phyloP scores from a whole-genome alignment of 2,113 vertebrate genomes.

The Tinamus guttatus region DNA sequence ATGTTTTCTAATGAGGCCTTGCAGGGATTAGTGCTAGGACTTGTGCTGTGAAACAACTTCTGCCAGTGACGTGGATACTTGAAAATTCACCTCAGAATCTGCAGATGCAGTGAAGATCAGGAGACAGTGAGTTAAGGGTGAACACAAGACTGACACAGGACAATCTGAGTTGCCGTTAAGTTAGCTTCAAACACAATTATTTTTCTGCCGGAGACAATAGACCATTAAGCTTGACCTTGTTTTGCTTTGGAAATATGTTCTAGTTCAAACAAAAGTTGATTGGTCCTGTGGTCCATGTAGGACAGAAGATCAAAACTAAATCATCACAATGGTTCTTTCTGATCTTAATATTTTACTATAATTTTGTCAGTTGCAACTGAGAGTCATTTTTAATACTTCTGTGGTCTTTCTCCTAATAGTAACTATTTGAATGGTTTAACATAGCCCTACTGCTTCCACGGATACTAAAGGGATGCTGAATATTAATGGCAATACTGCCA shows the following conservation, averaged over 20 bases:
- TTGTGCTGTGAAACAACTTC: not conserved
- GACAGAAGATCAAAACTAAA: constrained; percentile 67
- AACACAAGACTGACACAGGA: not conserved
- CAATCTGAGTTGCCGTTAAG: not conserved
- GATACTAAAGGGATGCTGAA: constrained; percentile 72
- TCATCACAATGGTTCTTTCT: constrained; percentile 75
- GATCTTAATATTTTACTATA: constrained; percentile 56
- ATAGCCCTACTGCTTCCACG: constrained; percentile 69
- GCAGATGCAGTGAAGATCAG: not conserved
- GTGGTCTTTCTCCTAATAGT: constrained; percentile 72
- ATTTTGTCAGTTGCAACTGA: constrained; percentile 55
- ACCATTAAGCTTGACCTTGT: not conserved
- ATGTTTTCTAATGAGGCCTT: not conserved
- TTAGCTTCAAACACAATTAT: not conserved
- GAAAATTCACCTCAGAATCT: not conserved
- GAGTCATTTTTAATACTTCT: constrained; percentile 71
- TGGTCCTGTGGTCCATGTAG: constrained; percentile 60
- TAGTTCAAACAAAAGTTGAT: constrained; percentile 6
- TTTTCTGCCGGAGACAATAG: not conserved
- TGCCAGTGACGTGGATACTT: not conserved
- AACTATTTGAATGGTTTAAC: constrained; percentile 75
- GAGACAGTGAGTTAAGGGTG: not conserved
- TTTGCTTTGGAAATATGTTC: not conserved
- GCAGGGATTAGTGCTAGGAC: not conserved
- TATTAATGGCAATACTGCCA: constrained; percentile 73